Base-by-base conservation (phyloP, 2,888 invertebrate genomes). In the Macrosoma leucophasiata region DNA sequence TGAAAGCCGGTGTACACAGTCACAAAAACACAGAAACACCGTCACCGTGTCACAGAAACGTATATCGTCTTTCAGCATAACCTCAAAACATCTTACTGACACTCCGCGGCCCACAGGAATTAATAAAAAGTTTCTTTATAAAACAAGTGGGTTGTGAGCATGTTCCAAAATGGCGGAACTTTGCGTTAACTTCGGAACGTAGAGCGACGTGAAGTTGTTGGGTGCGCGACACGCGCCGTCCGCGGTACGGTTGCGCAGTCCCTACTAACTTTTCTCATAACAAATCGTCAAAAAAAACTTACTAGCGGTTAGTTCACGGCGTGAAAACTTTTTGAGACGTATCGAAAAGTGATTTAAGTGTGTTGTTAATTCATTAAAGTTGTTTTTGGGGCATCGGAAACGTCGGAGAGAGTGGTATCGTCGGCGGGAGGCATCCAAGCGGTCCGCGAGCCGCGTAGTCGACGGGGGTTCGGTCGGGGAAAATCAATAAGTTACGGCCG, bases 81-180 rank as follows among this genome's bases (percentile, higher is more conserved):
- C 84, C 84, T 84, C 78, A 81, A 84, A 84, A 77, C 82, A 81
- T 84, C 79, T 81, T 77, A 78, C 82, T 79, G 82, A 79, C 78
- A 78, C 84, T 81, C 81, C 81, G 79, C 79, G 82, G 78, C 77
- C 82, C 78, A 82, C 81, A 82, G 79, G 84, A 84, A 84, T 85
- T 85, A 84, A 84, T 84, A 85, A 85, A 85, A 85, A 85, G 84
- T 85, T 85, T 85, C 85, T 85, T 85, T 84, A 82, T 79, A 84
- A 85, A 85, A 85, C 85, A 85, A 85, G 84, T 85, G 79, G 84
- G 84, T 82, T 82, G 84, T 82, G 84, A 85, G 84, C 85, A 85
- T 85, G 84, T 84, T 79, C 84, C 84, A 85, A 85, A 85, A 85
- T 85, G 85, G 85, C 84, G 84, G 85, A 84, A 85, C 84, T 84